Evolutionary conservation across 1,140 invertebrate species (phyloP), one percentile per base, ranked within the genome.

Genomic region (Cardiocondyla obscurior): DNA sequence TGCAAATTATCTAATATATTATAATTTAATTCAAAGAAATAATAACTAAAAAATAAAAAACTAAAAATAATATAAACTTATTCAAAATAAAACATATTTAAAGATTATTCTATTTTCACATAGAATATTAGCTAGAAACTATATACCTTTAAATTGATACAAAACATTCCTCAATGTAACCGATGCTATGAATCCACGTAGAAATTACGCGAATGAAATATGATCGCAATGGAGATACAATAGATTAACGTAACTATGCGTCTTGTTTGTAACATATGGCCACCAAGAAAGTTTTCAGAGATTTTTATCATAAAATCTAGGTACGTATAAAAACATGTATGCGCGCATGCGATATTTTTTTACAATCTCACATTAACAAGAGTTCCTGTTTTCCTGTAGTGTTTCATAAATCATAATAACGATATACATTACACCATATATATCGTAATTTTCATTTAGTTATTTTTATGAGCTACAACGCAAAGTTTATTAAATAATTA

Each of bases 191-290:
- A 12, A 2, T 39, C 10, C 39, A 62, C 33, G 39, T 14, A 22
- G 58, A 22, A 62, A 3, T 58, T 53, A 53, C 8, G 19, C 39
- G 19, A 8, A 19, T 51, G 6, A 51, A 58, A 28, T 19, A 58
- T 46, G 6, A 64, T 76, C 64, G 39, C 57, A 49, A 64, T 46
- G 14, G 49, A 64, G 3, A 64, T 64, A n/a, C 49, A 64, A 76
- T 64, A 76, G 49, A 49, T 76, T 49, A 76, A 64, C 14, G 25
- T 51, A 64, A 60, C 33, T 76, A 76, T 49, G 62, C 49, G 30
- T 19, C 49, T 76, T 64, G 60, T 8, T 76, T n/a, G 49, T 46
- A 36, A 76, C 30, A 36, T 64, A 76, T 76, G 73, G 58, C 73
- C 42, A 64, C 70, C 22, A 58, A 73, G 19, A 58, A 57, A 16